Percentiles rank a stretch among this genome's conserved stretches.
Evolutionary conservation across 2,113 vertebrate genomes (phyloP).

Genomic region (Alectura lathami): DNA sequence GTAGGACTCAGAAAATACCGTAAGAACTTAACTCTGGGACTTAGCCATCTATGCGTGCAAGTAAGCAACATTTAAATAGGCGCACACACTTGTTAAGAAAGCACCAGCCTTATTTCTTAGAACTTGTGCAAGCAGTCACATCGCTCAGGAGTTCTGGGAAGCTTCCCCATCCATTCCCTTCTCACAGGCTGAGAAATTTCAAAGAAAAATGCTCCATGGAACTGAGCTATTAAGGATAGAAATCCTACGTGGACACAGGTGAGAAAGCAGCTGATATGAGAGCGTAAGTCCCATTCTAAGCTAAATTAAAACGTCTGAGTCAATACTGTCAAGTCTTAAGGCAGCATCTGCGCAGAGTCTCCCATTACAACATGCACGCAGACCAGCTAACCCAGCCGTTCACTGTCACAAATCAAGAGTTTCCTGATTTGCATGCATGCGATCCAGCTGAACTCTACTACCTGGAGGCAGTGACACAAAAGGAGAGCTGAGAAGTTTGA

Average conservation of each 20-base stretch:
- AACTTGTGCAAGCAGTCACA: not conserved
- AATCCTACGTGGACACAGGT: not conserved
- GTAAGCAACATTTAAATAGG: not conserved
- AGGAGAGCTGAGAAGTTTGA: slow-evolving; percentile 3
- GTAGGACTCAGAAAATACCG: too few species aligned
- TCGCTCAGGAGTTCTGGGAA: not conserved
- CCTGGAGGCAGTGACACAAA: not conserved
- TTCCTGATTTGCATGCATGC: not conserved
- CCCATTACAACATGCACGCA: not conserved
- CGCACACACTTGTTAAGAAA: not conserved
- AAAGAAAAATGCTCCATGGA: not conserved
- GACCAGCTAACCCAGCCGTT: not conserved
- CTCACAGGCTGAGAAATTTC: not conserved
- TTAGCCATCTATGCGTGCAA: not conserved
- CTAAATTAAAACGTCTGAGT: not conserved
- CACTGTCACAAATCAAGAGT: not conserved
- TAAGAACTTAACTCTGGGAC: not conserved
- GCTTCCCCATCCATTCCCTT: not conserved
- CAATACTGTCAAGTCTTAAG: not conserved
- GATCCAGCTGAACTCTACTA: not conserved
- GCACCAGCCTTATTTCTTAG: not conserved
- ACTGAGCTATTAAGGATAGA: not conserved
- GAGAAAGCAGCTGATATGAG: not conserved
- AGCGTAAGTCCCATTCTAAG: not conserved
- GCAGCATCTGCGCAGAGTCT: not conserved